Conservation (phyloP, 1,140 invertebrate genomes). For the Zaprionus davidi region DNA sequence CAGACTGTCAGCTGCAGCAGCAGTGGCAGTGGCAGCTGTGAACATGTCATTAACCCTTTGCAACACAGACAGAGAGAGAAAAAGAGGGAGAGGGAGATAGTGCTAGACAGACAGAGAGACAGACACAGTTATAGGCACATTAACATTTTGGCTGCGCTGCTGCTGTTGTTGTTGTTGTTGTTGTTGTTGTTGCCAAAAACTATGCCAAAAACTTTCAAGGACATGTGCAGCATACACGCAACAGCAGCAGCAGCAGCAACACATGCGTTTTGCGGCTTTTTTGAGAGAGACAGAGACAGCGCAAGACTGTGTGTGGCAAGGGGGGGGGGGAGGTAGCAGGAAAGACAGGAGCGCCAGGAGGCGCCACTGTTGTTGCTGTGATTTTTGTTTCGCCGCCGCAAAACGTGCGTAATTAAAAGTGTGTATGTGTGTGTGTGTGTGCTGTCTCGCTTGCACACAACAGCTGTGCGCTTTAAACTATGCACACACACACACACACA, state of each 20-base stretch:
- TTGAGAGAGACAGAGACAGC: conserved; percentile 22
- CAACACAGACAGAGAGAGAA: conserved; percentile 6
- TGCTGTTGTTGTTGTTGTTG: conserved; percentile 43
- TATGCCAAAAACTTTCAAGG: conserved; percentile 84
- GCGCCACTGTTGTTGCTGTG: conserved; percentile 46
- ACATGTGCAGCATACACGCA: conserved; percentile 65
- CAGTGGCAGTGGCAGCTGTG: conserved; percentile 14
- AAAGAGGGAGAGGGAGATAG: not conserved
- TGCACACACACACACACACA: conserved; percentile 2
- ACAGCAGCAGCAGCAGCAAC: conserved; percentile 34
- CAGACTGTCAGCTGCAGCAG: conserved; percentile 47
- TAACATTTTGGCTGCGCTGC: conserved; percentile 46
- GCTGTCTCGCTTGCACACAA: not conserved
- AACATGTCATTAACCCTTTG: conserved; percentile 63
- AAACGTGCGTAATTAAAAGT: conserved; percentile 82
- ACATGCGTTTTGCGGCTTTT: conserved; percentile 69
- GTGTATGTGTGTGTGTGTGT: conserved; percentile 37
- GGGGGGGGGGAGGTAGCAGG: not conserved
- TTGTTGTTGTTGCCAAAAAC: conserved; percentile 59
- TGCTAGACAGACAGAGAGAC: not conserved
- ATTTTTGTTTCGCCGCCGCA: conserved; percentile 67
- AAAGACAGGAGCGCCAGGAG: not conserved
- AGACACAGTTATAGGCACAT: conserved; percentile 58
- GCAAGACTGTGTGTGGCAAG: not conserved
- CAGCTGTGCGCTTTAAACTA: conserved; percentile 49